Base-by-base conservation (phyloP, 1,140 invertebrate genomes). In the Zaprionus taronus region DNA sequence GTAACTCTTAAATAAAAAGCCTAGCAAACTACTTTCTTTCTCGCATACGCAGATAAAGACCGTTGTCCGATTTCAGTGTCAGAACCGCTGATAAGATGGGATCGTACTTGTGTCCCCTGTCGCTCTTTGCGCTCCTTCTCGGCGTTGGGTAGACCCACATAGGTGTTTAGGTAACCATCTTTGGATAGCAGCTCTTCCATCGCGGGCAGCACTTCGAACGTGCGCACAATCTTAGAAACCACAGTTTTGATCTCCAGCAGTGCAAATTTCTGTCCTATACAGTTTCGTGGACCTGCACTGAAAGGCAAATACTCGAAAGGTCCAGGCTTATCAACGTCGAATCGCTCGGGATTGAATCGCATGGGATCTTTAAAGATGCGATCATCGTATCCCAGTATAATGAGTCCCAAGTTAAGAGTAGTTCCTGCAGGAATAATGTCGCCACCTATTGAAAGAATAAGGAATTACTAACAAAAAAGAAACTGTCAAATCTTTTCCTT, bases 311-410 rank as follows among this genome's bases (percentile, higher is more conserved):
- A 95, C 22, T 94, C 83, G 68, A 93, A 94, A 1, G 91, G 93
- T 51, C 93, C 94, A 4, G 94, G 92, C 17, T 89, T 89, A 38
- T 93, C 80, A 2, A 63, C 60, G 5, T 95, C 87, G 93, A 97
- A 98, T 80, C 97, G 93, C 24, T 97, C 96, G 0, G 97, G 97
- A 82, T 95, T 93, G 83, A 97, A 98, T 6, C 92, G 93, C 14
- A 96, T 93, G 0, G 97, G 97, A 81, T 98, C 94, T 36, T 96
- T 95, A 85, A 95, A 98, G 36, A 92, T 51, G 0, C 93, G 91
- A 2, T 91, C 85, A 61, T 92, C 80, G 5, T 92, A 91, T 4
- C 90, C 90, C 22, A 92, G 26, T 0, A 72, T 53, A 1, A 91
- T 71, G 0, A 92, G 38, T 0, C 36, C 81, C 12, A 92, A 12